Conservation (phyloP, 2,888 invertebrate genomes). For the Eilema caniola region DNA sequence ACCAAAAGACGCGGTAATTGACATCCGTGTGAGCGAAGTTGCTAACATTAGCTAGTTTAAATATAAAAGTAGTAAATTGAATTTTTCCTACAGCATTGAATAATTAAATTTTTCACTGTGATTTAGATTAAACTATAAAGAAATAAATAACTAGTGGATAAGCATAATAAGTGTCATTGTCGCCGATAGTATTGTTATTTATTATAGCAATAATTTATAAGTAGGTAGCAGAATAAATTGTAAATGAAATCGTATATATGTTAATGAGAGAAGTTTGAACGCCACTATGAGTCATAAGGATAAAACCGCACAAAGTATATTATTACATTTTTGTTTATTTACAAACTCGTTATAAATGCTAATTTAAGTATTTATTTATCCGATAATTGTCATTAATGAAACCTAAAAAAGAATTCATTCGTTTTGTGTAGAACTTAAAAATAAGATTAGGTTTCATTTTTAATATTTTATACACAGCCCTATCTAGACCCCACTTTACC, state of each 20-base stretch:
- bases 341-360: not conserved
- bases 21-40: too few relatives aligned
- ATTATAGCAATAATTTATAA: not conserved
- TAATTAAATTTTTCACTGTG: not conserved
- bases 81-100: not conserved
- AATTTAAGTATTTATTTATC: not conserved
- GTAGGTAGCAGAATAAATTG: not conserved
- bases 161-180: not conserved
- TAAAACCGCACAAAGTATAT: not conserved
- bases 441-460: too few relatives aligned
- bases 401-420: too few relatives aligned
- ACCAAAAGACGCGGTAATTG: not conserved
- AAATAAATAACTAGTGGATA: slow-evolving; percentile 11
- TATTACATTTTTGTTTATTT: not conserved
- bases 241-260: slow-evolving; percentile 1
- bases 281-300: not conserved
- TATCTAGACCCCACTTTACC: not conserved
- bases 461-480: not conserved
- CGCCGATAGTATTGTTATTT: slow-evolving; percentile 1
- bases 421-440: not conserved
- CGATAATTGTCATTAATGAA: not conserved
- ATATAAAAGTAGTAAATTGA: not conserved
- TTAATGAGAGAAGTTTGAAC: not conserved
- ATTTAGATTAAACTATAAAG: slow-evolving; percentile 5
- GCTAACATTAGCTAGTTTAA: too few relatives aligned